phyloP scores from a whole-genome alignment of 2,113 vertebrate species.

The Pelmatolapia mariae region DNA sequence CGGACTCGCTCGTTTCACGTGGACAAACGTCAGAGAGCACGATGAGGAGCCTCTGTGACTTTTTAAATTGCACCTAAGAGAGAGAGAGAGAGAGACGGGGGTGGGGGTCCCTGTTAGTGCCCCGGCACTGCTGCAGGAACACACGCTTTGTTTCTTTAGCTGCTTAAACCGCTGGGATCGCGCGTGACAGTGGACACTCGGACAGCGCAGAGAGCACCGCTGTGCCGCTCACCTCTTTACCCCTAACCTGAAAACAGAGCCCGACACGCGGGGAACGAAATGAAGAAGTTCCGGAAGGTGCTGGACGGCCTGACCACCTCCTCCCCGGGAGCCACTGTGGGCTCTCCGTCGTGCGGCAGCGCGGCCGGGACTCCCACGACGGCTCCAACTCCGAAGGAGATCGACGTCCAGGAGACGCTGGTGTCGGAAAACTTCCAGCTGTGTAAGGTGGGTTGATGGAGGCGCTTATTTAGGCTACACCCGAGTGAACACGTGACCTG shows the following conservation, averaged over 20 bases:
- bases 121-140: conserved; percentile 14
- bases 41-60: conserved; percentile 63
- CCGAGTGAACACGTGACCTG: not conserved
- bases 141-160: conserved; percentile 2
- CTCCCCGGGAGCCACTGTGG: conserved; percentile 78
- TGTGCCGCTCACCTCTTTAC: not conserved
- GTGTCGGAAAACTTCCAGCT: conserved; percentile 95
- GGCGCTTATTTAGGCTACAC: not conserved
- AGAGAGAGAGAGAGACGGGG: not conserved
- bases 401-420: conserved; percentile 88
- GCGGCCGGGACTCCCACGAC: conserved; percentile 76
- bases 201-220: not conserved
- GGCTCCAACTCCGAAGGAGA: conserved; percentile 77
- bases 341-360: conserved; percentile 77
- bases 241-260: not conserved
- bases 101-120: not conserved
- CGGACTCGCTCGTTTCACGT: conserved; percentile 1
- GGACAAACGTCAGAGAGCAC: conserved; percentile 17
- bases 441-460: conserved; percentile 83
- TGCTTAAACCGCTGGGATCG: not conserved
- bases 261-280: conserved; percentile 34
- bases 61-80: conserved; percentile 62
- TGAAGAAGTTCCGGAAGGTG: conserved; percentile 99
- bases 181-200: conserved; percentile 14
- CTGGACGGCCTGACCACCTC: conserved; percentile 94